Evolutionary conservation across 2,113 vertebrate genomes (phyloP).

Genomic region (Alexandromys fortis): DNA sequence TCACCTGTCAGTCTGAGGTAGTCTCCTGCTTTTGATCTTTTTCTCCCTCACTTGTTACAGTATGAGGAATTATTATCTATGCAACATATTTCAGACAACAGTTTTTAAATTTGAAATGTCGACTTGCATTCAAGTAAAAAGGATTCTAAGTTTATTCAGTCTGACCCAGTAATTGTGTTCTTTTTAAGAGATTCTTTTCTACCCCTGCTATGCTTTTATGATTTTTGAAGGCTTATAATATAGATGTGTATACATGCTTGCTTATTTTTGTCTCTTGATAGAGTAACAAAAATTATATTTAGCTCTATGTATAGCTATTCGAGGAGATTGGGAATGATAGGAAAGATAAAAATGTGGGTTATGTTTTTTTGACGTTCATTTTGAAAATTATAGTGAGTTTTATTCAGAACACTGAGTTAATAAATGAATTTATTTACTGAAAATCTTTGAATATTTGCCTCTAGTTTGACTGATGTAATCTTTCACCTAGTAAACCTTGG

Average conservation of each 20-base stretch:
- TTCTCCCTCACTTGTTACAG: background rate
- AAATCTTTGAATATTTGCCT: constrained; percentile 4
- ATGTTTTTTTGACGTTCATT: constrained; percentile 14
- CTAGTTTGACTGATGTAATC: background rate
- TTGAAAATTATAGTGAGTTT: background rate
- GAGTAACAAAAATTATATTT: background rate
- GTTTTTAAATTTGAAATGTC: constrained; percentile 12
- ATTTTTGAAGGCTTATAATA: background rate
- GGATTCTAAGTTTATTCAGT: background rate
- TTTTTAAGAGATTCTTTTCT: background rate
- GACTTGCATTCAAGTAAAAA: background rate
- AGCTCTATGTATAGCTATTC: background rate
- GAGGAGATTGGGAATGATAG: background rate
- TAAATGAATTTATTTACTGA: constrained; percentile 35
- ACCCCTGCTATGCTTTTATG: constrained; percentile 1
- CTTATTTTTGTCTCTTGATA: background rate
- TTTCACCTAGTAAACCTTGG: background rate
- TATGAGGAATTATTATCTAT: background rate
- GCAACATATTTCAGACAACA: background rate
- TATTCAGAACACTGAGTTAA: constrained; percentile 18
- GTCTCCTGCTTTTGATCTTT: background rate
- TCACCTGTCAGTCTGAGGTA: background rate
- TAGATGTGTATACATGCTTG: background rate
- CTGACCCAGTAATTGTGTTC: background rate
- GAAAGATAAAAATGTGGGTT: background rate